phyloP scores from a whole-genome alignment of 1,140 invertebrate species.

The Charaxes varanes region DNA sequence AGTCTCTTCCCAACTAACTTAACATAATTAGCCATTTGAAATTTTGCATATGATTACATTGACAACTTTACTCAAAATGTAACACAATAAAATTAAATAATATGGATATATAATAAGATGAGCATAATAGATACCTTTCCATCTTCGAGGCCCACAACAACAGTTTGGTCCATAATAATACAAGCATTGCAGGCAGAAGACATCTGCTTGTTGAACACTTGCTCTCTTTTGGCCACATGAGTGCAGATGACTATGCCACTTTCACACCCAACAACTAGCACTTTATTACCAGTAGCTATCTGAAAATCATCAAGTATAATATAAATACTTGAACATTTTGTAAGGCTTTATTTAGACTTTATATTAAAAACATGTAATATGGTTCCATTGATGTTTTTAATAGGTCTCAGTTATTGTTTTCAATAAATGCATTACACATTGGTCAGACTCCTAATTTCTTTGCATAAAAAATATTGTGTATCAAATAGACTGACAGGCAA shows the following conservation, averaged over 20 bases:
- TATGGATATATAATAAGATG: no score
- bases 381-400: neutral
- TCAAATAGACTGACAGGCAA: no score
- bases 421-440: no score
- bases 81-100: no score
- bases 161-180: constrained; percentile 45
- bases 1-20: no score
- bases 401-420: constrained; percentile 6
- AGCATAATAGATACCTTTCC: constrained; percentile 59
- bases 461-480: no score
- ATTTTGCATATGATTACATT: no score
- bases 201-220: constrained; percentile 52
- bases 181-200: constrained; percentile 74
- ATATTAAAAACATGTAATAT: no score
- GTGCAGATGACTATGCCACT: constrained; percentile 75
- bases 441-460: no score
- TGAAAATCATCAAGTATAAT: constrained; percentile 55
- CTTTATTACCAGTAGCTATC: constrained; percentile 79
- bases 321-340: neutral
- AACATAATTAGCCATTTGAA: no score
- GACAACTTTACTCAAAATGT: no score
- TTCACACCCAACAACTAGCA: constrained; percentile 79
- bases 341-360: no score
- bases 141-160: constrained; percentile 71
- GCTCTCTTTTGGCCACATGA: constrained; percentile 74